phyloP scores from a whole-genome alignment of 2,888 invertebrate species.

The Pristionchus japonicus region DNA sequence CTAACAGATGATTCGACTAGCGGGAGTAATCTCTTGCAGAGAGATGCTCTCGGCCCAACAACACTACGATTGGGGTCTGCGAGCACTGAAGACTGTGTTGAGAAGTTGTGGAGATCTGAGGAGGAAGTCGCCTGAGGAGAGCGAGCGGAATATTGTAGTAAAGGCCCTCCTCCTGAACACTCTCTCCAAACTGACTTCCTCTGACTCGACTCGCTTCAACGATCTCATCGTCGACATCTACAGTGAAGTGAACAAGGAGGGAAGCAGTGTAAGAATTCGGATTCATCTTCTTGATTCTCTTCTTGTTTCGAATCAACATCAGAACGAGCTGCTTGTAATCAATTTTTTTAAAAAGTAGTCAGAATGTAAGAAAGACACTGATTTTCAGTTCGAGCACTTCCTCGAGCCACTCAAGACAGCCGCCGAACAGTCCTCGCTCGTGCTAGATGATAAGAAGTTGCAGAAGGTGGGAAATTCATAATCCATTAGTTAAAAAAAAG shows the following conservation, averaged over 20 bases:
- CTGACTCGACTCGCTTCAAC: conserved; percentile 87
- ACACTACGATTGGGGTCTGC: conserved; percentile 98
- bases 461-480: not conserved
- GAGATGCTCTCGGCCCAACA: conserved; percentile 90
- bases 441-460: conserved; percentile 58
- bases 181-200: conserved; percentile 86
- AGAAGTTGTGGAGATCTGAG: conserved; percentile 78
- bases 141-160: conserved; percentile 56
- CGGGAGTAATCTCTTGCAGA: conserved; percentile 78
- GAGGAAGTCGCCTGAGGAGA: conserved; percentile 48
- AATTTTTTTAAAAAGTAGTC: too few relatives aligned
- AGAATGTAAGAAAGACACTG: too few relatives aligned
- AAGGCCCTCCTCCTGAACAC: conserved; percentile 85
- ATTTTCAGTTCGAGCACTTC: conserved; percentile 66
- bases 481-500: too few relatives aligned
- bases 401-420: conserved; percentile 60
- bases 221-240: conserved; percentile 87
- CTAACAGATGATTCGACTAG: too few relatives aligned
- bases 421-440: conserved; percentile 63
- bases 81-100: conserved; percentile 93
- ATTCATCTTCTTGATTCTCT: not conserved
- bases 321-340: too few relatives aligned
- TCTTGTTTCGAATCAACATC: too few relatives aligned
- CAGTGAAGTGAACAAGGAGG: conserved; percentile 82
- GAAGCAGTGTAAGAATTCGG: conserved; percentile 51